Evolutionary conservation across 2,797 vertebrate species (phyloP).

Genomic region (Lepilemur ruficaudatus): DNA sequence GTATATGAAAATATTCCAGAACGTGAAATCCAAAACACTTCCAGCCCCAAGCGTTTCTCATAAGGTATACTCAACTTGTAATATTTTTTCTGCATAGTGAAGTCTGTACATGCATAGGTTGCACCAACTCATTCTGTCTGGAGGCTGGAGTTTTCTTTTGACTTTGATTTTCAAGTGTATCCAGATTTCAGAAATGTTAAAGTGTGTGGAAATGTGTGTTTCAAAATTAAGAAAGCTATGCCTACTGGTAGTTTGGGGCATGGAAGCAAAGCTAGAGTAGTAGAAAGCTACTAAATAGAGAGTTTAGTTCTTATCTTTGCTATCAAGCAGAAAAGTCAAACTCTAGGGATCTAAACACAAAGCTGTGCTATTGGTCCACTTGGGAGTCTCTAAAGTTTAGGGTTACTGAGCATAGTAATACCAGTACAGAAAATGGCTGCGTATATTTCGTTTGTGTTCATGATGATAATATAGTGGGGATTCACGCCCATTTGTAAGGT

Average conservation of each 20-base stretch:
- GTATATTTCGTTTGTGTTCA: background rate
- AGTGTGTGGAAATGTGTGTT: background rate
- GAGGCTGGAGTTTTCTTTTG: background rate
- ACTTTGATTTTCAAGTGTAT: background rate
- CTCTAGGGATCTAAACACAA: background rate
- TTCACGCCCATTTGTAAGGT: background rate
- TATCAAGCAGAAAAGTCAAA: background rate
- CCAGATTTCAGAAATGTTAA: background rate
- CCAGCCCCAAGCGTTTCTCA: background rate
- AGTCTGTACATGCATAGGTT: background rate
- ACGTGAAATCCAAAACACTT: background rate
- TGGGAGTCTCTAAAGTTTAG: background rate
- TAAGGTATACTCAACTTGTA: background rate
- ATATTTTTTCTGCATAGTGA: background rate
- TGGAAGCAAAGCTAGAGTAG: background rate
- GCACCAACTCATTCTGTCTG: background rate
- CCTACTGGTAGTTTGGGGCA: background rate
- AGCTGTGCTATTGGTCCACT: background rate
- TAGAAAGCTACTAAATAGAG: background rate
- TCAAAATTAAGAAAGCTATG: background rate
- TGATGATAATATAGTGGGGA: constrained; percentile 11
- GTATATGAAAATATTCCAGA: background rate
- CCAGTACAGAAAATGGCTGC: background rate
- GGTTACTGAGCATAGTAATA: background rate
- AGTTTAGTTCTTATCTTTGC: background rate